phyloP scores from a whole-genome alignment of 2,797 vertebrate species.

The Gymnothorax javanicus region DNA sequence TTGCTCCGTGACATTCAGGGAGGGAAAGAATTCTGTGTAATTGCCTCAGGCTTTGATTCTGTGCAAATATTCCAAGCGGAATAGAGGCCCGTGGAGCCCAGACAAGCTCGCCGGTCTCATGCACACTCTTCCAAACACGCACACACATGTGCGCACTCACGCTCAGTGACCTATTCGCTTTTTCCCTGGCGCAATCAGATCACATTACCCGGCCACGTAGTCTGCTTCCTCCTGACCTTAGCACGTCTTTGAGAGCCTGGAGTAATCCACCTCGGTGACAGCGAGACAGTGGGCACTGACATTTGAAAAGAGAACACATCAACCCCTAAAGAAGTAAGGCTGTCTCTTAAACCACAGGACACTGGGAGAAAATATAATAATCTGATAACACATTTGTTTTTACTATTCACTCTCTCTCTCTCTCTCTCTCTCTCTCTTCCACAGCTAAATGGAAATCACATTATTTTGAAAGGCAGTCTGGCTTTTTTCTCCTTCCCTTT shows the following conservation, averaged over 20 bases:
- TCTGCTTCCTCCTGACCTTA: constrained; percentile 13
- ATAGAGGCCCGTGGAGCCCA: not conserved
- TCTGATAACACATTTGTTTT: constrained; percentile 53
- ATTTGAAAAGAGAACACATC: constrained; percentile 77
- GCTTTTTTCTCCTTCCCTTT: not conserved
- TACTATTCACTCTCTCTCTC: not conserved
- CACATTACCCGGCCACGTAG: not conserved
- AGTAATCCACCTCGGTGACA: constrained; percentile 59
- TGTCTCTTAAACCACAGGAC: constrained; percentile 26
- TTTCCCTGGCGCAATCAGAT: not conserved
- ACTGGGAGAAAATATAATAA: not conserved
- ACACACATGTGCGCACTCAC: not conserved
- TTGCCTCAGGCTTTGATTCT: not conserved
- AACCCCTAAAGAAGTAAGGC: constrained; percentile 60
- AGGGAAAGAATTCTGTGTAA: not conserved
- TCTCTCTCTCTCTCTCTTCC: not conserved
- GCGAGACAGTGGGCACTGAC: constrained; percentile 59
- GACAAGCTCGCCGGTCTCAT: not conserved
- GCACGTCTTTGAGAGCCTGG: constrained; percentile 56
- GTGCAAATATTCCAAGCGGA: not conserved
- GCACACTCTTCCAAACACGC: not conserved
- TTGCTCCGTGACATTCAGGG: not conserved
- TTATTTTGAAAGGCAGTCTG: not conserved
- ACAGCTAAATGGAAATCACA: constrained; percentile 5
- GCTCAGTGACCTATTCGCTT: constrained; percentile 2